Conservation (phyloP, 1,140 invertebrate genomes). For the Hylaeus volcanicus region DNA sequence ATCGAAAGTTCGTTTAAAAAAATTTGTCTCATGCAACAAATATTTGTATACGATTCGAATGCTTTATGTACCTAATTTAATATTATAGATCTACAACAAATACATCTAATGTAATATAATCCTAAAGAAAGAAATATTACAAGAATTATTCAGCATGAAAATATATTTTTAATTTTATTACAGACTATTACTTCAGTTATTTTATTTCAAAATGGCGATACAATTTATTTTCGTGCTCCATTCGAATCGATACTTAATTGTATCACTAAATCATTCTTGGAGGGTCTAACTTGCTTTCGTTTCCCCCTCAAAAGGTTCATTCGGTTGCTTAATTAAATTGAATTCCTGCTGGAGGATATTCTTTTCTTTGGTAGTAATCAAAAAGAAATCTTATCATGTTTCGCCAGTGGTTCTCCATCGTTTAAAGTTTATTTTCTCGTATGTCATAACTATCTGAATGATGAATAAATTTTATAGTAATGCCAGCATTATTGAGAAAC, state of each 20-base stretch:
- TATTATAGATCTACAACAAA: background rate
- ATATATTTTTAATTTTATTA: background rate
- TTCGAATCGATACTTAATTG: background rate
- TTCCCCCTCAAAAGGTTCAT: background rate
- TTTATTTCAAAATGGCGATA: too few relatives aligned
- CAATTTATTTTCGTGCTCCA: background rate
- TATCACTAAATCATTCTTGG: background rate
- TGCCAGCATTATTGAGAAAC: too few relatives aligned
- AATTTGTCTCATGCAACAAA: too few relatives aligned
- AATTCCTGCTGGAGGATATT: background rate
- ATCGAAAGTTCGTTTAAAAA: too few relatives aligned
- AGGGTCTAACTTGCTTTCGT: background rate
- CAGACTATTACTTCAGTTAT: background rate
- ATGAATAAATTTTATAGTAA: too few relatives aligned
- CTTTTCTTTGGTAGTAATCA: background rate
- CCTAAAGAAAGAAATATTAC: background rate
- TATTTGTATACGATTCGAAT: background rate
- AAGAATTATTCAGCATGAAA: background rate
- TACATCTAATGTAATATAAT: too few relatives aligned
- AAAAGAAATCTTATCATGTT: background rate
- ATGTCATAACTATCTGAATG: too few relatives aligned
- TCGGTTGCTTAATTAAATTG: background rate
- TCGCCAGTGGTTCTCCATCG: background rate
- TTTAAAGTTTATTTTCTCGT: too few relatives aligned
- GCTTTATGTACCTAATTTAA: background rate